A percentile compares a stretch with the other conserved stretches of the same genome.
phyloP scores from a whole-genome alignment of 1,140 invertebrate genomes.

The Saccostrea echinata region DNA sequence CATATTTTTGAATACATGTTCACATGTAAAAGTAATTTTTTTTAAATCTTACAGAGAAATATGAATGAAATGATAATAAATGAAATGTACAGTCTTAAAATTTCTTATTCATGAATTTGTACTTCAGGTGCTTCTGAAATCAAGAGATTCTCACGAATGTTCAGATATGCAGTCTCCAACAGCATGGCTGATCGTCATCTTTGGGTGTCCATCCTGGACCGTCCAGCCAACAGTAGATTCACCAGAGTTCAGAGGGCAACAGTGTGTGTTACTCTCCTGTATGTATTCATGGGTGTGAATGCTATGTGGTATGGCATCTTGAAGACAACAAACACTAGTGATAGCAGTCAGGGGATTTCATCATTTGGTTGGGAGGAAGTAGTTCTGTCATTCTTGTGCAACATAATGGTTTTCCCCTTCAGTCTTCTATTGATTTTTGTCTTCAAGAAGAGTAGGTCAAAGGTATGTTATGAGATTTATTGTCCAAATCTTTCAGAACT shows the following conservation, averaged over 20 bases:
- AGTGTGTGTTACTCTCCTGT: slow-evolving; percentile 73
- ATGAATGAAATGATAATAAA: background rate
- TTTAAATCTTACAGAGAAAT: background rate
- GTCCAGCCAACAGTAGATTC: slow-evolving; percentile 74
- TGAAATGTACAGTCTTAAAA: background rate
- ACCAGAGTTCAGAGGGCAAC: slow-evolving; percentile 76
- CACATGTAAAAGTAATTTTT: background rate
- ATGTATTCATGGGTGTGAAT: slow-evolving; percentile 73
- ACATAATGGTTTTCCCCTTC: slow-evolving; percentile 72
- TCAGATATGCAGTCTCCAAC: slow-evolving; percentile 57
- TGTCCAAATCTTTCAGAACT: background rate
- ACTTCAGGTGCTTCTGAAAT: slow-evolving; percentile 55
- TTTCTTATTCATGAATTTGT: background rate
- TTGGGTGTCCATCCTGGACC: slow-evolving; percentile 74
- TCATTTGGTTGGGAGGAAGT: slow-evolving; percentile 75
- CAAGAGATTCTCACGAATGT: slow-evolving; percentile 64
- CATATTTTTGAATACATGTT: too few relatives aligned
- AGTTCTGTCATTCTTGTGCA: slow-evolving; percentile 71
- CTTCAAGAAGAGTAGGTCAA: slow-evolving; percentile 73
- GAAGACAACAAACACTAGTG: slow-evolving; percentile 59
- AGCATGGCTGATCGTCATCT: slow-evolving; percentile 73
- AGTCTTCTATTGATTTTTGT: slow-evolving; percentile 69
- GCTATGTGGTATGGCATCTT: slow-evolving; percentile 77
- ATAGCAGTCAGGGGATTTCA: slow-evolving; percentile 46
- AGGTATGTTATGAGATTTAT: slow-evolving; percentile 61